Base-by-base conservation (phyloP, 2,888 invertebrate species). In the Lycophotia porphyrea region DNA sequence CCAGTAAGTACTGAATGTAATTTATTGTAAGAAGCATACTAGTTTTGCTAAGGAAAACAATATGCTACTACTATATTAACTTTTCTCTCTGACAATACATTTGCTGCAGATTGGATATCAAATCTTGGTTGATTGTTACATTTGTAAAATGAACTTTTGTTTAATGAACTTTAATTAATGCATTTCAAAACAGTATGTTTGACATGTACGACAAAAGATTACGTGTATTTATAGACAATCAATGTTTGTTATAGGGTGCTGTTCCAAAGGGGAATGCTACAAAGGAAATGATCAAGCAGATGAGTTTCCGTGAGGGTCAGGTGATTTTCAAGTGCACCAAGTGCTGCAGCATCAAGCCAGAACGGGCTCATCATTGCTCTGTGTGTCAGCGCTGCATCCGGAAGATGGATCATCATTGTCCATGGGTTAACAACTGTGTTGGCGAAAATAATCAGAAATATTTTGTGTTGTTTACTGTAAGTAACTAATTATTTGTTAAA, bases 371-470 rank as follows among this genome's bases (percentile, higher is more conserved):
- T 96, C 99, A 99, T 92, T 99, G 99, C 94, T 99, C 99, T 0
- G 99, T 99, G 31, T 99, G 99, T 92, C 98, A 99, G 94, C 97
- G 99, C 90, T 98, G 97, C 93, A 97, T 97, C 77, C 94, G 97
- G 1, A 97, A 97, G 88, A 97, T 97, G 97, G 97, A 97, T 89
- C 97, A 97, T 87, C 97, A 97, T 85, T 97, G 97, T 86, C 99
- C 99, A 0, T 99, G 99, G 99, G 99, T 99, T 15, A 99, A 99
- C 93, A 99, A 99, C 94, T 99, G 99, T 95, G 99, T 99, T 4
- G 99, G 99, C 34, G 99, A 99, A 95, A 99, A 98, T 92, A 99
- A 99, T 97, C 99, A 99, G 97, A 99, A 99, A 95, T 99, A 98
- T 96, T 99, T 99, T 97, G 99, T 99, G 76, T 97, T 99, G 74